A percentile compares a stretch with the other conserved stretches of the same genome.
These are phyloP conservation scores for Excalfactoria chinensis DNA, from an alignment of 2,113 vertebrate species.

Conservation along the genomic window DNA sequence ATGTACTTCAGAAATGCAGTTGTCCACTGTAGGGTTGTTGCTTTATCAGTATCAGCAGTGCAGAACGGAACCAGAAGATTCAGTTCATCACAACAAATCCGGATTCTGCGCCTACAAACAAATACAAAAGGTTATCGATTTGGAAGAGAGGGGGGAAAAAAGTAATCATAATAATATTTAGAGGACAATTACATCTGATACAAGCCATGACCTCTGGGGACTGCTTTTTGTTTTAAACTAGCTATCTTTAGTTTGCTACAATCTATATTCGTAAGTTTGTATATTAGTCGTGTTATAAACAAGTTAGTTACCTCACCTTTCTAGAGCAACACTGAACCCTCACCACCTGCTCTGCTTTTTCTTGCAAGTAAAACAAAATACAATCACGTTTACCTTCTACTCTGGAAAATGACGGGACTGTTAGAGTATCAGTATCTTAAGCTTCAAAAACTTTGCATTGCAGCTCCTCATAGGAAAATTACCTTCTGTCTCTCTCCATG, in stretches of 20 bases:
- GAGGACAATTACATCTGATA: neutral
- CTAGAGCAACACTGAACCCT: neutral
- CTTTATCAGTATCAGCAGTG: slow-evolving; percentile 86
- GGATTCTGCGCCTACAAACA: slow-evolving; percentile 86
- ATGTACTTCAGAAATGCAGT: slow-evolving; percentile 91
- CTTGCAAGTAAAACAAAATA: neutral
- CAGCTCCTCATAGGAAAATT: neutral
- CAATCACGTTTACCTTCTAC: rapidly evolving
- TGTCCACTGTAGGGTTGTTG: slow-evolving; percentile 92
- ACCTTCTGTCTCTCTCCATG: slow-evolving; percentile 95
- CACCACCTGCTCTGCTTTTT: neutral
- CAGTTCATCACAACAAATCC: slow-evolving; percentile 91
- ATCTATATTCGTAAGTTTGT: neutral
- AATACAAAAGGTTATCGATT: neutral
- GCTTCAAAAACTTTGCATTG: rapidly evolving
- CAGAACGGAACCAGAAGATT: slow-evolving; percentile 93
- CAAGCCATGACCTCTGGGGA: neutral
- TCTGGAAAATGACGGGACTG: neutral
- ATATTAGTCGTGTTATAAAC: neutral
- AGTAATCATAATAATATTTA: neutral
- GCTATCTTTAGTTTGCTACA: neutral
- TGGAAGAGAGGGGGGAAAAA: rapidly evolving
- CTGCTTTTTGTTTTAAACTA: neutral
- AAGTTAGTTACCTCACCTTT: neutral
- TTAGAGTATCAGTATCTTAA: neutral